Percentiles rank a stretch among this genome's conserved stretches.
Conservation (phyloP, 2,888 invertebrate species). For the Trachelus stipa region DNA sequence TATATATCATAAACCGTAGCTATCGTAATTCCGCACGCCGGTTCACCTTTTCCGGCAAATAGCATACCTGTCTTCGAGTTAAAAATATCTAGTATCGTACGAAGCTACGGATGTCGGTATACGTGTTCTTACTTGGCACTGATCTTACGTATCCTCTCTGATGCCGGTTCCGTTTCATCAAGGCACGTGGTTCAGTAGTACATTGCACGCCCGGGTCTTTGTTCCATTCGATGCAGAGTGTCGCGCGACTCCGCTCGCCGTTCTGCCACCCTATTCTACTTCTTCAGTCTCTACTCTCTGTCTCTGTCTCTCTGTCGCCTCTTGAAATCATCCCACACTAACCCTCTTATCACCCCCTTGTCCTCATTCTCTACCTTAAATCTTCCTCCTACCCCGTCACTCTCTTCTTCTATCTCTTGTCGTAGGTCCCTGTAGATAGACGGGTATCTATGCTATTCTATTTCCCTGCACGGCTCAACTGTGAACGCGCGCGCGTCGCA, state of each 20-base stretch:
- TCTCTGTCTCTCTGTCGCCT: not conserved
- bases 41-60: not conserved
- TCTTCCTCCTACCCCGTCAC: not conserved
- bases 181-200: not conserved
- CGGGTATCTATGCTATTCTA: not conserved
- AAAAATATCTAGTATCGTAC: not conserved
- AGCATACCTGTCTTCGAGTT: not conserved
- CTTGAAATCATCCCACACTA: not conserved
- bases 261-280: not conserved
- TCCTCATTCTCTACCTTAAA: not conserved
- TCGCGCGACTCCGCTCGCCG: not conserved
- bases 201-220: not conserved
- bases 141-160: not conserved
- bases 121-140: not conserved
- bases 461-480: not conserved
- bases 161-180: not conserved
- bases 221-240: not conserved
- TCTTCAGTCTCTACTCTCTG: not conserved
- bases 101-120: not conserved
- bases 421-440: not conserved
- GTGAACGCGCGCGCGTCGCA: not conserved
- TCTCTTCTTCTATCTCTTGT: not conserved
- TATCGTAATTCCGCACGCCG: not conserved
- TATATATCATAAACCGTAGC: not conserved
- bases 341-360: not conserved